Evolutionary conservation across 2,113 vertebrate genomes (phyloP).

Genomic region (Sturnus vulgaris): DNA sequence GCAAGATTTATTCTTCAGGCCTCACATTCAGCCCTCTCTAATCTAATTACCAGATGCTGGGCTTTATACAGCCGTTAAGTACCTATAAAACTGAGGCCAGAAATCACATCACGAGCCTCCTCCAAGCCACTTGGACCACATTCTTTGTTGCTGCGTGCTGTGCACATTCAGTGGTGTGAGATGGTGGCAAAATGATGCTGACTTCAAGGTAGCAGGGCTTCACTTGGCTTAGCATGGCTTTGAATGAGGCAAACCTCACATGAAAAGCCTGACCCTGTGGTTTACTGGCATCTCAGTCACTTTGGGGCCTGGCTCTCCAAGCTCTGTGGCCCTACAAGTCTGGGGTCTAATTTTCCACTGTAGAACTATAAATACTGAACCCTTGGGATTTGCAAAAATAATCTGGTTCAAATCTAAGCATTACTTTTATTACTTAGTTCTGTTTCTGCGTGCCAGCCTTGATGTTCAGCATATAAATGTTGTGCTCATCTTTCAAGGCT

Average conservation of each 20-base stretch:
- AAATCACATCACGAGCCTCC: neutral
- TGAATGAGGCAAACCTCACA: neutral
- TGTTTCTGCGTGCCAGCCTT: neutral
- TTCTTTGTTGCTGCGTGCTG: neutral
- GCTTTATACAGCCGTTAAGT: neutral
- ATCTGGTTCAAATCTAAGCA: neutral
- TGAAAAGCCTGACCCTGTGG: neutral
- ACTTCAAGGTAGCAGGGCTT: neutral
- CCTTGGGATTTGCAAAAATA: neutral
- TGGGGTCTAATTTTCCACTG: neutral
- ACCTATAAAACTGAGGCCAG: neutral
- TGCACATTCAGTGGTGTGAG: neutral
- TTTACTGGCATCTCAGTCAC: neutral
- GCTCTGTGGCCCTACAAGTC: accelerated
- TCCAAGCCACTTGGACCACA: neutral
- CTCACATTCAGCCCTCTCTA: neutral
- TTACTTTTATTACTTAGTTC: neutral
- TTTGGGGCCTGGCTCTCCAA: neutral
- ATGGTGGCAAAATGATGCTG: neutral
- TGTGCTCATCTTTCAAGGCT: neutral
- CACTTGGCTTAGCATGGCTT: neutral
- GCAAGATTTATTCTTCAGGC: neutral
- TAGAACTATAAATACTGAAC: neutral
- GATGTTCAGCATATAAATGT: neutral
- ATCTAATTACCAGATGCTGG: neutral